Evolutionary conservation across 2,113 vertebrate genomes (phyloP), one percentile per base, ranked within the genome.

Genomic region (Calcarius ornatus): DNA sequence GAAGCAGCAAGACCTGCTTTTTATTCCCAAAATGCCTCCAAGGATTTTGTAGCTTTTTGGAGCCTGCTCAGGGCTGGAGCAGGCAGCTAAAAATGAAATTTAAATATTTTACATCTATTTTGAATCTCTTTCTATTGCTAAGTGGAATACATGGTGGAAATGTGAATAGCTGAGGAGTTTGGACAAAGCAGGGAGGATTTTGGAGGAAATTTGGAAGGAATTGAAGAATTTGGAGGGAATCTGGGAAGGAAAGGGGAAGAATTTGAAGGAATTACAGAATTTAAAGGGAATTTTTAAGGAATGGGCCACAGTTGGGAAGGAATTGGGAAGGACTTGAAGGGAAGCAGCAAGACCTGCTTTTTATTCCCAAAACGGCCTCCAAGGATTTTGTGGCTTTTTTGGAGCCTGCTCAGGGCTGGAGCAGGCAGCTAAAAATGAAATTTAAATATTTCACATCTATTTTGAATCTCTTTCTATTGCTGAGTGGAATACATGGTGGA

Each of bases 151-250:
- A 5, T 23, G 10, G 33, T 37, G 23, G 2, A 51, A 65, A 38
- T 33, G 12, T 37, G 37, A 89, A 60, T 24, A 30, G 24, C 12
- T 17, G 60, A 59, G 33, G 19, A 17, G 15, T 38, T 53, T 21
- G 28, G 60, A n/a, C 33, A 5, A 68, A 33, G 7, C 0, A 31
- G 25, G 42, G 25, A 40, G 56, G 28, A 37, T 18, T 12, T 51
- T 27, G 15, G 35, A 25, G 8, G 42, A 9, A 37, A 22, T 63
- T 23, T 0, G 0, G 79, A n/a, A 42, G 10, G 31, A 71, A 31
- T 5, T 42, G 22, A 21, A 20, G 33, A 38, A 72, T 57, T 40
- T 40, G 5, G 24, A 37, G 10, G 47, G 37, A 43, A 37, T 6
- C 9, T 43, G 56, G 17, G 61, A 47, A 48, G 21, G 21, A 61